These are phyloP conservation scores for Lasioglossum calceatum DNA, from an alignment of 2,888 invertebrate genomes.

Conservation along the genomic window DNA sequence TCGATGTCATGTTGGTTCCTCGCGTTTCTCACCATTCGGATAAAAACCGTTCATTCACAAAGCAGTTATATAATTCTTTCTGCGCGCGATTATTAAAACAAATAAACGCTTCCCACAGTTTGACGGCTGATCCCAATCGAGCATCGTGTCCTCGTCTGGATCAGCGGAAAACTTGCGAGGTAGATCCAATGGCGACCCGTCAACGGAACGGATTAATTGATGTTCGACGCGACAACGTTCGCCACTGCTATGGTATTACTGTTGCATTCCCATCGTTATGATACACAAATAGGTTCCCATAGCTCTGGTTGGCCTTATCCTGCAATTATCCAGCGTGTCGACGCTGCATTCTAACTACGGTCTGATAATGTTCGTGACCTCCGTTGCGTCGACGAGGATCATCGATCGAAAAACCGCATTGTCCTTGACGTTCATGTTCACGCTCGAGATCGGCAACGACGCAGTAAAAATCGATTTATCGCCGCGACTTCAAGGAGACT, in stretches of 20 bases:
- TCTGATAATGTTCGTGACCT: constrained; percentile 71
- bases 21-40: neutral
- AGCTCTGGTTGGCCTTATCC: constrained; percentile 61
- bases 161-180: neutral
- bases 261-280: constrained; percentile 62
- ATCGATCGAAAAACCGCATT: neutral
- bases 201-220: constrained; percentile 31
- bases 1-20: neutral
- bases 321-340: constrained; percentile 59
- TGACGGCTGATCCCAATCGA: constrained; percentile 3
- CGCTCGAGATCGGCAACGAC: constrained; percentile 15
- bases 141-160: neutral
- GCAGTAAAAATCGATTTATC: constrained; percentile 45
- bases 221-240: neutral
- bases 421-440: neutral
- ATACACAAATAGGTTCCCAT: constrained; percentile 65
- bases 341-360: constrained; percentile 55
- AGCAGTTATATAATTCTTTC: neutral
- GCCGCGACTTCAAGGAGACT: constrained; percentile 49
- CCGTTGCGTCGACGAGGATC: constrained; percentile 22
- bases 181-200: neutral
- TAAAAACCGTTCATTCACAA: constrained; percentile 1
- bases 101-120: constrained; percentile 14
- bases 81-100: constrained; percentile 28
- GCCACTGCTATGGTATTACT: neutral